phyloP scores from a whole-genome alignment of 2,888 invertebrate species.

The Cecidostiba fungosa region DNA sequence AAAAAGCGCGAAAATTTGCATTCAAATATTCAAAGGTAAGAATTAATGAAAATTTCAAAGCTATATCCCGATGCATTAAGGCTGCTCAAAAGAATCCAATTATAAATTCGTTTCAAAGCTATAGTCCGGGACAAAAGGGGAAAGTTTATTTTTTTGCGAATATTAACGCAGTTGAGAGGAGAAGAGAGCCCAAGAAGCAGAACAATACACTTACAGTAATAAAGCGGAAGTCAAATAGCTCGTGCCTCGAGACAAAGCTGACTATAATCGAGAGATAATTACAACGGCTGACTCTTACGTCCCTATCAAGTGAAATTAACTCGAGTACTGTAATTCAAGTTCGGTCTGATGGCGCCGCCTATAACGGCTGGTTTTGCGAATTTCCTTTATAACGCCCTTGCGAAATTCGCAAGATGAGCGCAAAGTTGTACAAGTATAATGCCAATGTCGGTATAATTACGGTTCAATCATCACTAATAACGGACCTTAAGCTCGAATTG shows the following conservation, averaged over 20 bases:
- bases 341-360: slow-evolving; percentile 7
- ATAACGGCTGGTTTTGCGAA: slow-evolving; percentile 10
- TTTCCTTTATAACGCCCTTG: not conserved
- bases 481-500: not conserved
- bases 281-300: slow-evolving; percentile 33
- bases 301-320: slow-evolving; percentile 49
- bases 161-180: not conserved
- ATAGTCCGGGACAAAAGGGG: not conserved
- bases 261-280: slow-evolving; percentile 54
- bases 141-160: slow-evolving; percentile 14
- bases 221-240: slow-evolving; percentile 43
- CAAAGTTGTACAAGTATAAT: not conserved
- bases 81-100: not conserved
- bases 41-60: not conserved
- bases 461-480: not conserved
- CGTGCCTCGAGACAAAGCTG: slow-evolving; percentile 21
- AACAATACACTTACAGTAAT: slow-evolving; percentile 47
- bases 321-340: slow-evolving; percentile 49
- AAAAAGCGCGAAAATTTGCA: not conserved
- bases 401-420: not conserved
- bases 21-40: not conserved
- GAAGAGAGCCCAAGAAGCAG: not conserved
- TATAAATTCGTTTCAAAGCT: not conserved
- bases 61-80: not conserved
- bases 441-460: not conserved